Evolutionary conservation across 2,888 invertebrate species (phyloP).

Genomic region (Falcaria lacertinaria): DNA sequence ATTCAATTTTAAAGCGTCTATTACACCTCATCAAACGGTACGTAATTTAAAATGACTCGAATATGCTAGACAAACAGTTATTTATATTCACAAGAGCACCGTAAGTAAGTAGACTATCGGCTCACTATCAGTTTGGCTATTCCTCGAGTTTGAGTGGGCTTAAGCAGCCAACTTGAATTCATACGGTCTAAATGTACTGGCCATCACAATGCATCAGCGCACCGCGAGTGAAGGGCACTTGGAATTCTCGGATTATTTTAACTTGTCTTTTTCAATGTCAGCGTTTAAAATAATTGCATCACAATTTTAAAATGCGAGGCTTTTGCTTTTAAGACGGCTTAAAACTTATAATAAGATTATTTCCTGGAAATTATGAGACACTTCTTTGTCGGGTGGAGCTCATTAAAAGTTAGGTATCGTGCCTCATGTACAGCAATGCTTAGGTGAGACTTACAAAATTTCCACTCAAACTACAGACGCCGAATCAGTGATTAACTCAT

Average conservation of each 20-base stretch:
- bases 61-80: too few species aligned
- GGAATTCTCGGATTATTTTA: constrained; percentile 77
- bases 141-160: constrained; percentile 37
- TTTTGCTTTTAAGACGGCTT: constrained; percentile 73
- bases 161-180: constrained; percentile 52
- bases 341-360: constrained; percentile 68
- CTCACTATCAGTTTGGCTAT: constrained; percentile 26
- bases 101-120: constrained; percentile 13
- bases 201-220: constrained; percentile 76
- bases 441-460: background rate
- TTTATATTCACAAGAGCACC: background rate
- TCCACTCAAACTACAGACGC: background rate
- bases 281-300: constrained; percentile 80
- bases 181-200: constrained; percentile 68
- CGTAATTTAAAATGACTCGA: too few species aligned
- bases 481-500: background rate
- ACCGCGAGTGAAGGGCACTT: constrained; percentile 72
- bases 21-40: too few species aligned
- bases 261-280: constrained; percentile 79
- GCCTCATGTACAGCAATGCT: background rate
- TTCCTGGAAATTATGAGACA: constrained; percentile 70
- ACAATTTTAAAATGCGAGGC: constrained; percentile 76
- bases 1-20: too few species aligned
- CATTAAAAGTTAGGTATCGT: constrained; percentile 14
- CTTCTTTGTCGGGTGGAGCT: constrained; percentile 45